Percentiles rank a stretch among this genome's conserved stretches.
Evolutionary conservation across 2,113 vertebrate species (phyloP).

Genomic region (Oxygymnocypris stewartii): DNA sequence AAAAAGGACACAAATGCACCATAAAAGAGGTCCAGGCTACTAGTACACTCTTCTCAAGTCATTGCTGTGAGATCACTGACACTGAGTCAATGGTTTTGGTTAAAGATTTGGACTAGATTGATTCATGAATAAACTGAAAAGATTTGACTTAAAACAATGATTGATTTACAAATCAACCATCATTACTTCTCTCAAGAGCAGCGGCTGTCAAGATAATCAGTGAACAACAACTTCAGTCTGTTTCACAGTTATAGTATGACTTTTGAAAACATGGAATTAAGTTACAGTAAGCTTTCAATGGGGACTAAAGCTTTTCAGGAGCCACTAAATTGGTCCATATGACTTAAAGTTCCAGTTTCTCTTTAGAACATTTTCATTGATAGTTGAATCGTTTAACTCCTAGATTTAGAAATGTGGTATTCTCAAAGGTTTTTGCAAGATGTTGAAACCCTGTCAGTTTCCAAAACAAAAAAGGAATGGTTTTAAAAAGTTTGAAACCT

Average conservation of each 20-base stretch:
- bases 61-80: not conserved
- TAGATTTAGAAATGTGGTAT: constrained; percentile 16
- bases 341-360: not conserved
- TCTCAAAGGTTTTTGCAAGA: not conserved
- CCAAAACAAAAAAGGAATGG: not conserved
- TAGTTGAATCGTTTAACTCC: constrained; percentile 17
- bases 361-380: constrained; percentile 23
- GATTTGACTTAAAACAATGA: not conserved
- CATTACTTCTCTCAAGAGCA: not conserved
- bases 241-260: not conserved
- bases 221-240: not conserved
- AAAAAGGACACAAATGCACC: not conserved
- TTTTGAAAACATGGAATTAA: not conserved
- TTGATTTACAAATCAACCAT: not conserved
- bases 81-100: not conserved
- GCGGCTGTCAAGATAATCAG: not conserved
- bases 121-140: not conserved
- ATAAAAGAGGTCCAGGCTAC: not conserved
- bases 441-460: not conserved
- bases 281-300: constrained; percentile 18
- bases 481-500: constrained; percentile 23
- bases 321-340: not conserved
- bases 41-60: not conserved
- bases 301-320: not conserved
- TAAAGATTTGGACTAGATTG: not conserved